phyloP scores from a whole-genome alignment of 2,888 invertebrate genomes.

The Drosophila kanekoi region DNA sequence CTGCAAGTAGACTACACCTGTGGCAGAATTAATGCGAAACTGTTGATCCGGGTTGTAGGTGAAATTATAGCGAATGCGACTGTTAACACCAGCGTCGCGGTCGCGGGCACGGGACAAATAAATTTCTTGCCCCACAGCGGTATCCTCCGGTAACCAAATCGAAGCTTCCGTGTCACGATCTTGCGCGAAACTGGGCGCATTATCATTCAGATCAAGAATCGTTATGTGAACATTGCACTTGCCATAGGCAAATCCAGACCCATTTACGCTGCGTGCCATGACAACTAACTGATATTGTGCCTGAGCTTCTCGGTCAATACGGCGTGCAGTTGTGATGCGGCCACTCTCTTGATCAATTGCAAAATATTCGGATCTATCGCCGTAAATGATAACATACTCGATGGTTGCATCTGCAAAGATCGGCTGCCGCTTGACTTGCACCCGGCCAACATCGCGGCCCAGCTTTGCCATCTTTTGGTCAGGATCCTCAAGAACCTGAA shows the following conservation, averaged over 20 bases:
- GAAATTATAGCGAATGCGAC: constrained; percentile 92
- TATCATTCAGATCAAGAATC: constrained; percentile 95
- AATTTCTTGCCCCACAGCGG: constrained; percentile 97
- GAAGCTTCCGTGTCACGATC: constrained; percentile 89
- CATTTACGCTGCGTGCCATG: constrained; percentile 88
- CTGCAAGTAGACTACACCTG: constrained; percentile 95
- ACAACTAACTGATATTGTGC: constrained; percentile 91
- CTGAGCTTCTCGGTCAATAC: constrained; percentile 93
- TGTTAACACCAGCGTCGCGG: constrained; percentile 95
- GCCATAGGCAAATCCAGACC: constrained; percentile 89
- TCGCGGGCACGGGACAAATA: constrained; percentile 95
- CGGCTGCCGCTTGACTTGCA: constrained; percentile 86
- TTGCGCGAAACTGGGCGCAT: constrained; percentile 92
- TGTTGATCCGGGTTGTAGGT: constrained; percentile 92
- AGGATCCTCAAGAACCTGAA: constrained; percentile 93
- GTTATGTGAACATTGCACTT: constrained; percentile 92
- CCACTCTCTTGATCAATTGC: constrained; percentile 92
- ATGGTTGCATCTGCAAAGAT: constrained; percentile 78
- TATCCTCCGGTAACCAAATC: constrained; percentile 93
- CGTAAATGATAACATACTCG: constrained; percentile 87
- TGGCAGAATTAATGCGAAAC: constrained; percentile 93
- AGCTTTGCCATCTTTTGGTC: constrained; percentile 86
- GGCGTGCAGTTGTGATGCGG: constrained; percentile 90
- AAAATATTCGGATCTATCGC: constrained; percentile 88
- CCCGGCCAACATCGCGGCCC: constrained; percentile 91